Percentiles rank a stretch among this genome's conserved stretches.
Evolutionary conservation across 2,113 vertebrate species (phyloP).

Genomic region (Microcebus lehilahytsara): DNA sequence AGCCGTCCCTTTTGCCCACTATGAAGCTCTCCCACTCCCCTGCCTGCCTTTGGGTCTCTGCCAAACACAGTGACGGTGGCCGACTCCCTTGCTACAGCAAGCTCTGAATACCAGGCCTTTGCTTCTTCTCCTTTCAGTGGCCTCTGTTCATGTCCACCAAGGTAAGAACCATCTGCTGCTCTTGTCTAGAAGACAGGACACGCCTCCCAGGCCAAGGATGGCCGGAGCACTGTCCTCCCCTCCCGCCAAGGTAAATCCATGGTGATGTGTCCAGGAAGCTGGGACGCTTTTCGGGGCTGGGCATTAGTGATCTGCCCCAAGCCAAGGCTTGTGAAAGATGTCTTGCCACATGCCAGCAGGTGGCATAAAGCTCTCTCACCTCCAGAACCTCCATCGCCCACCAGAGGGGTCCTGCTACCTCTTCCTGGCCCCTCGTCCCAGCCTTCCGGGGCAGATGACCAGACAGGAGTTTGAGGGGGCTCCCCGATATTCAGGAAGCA

Average conservation of each 20-base stretch:
- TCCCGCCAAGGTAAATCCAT: neutral
- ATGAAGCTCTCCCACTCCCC: neutral
- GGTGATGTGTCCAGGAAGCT: neutral
- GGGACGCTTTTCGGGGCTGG: neutral
- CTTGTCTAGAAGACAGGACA: neutral
- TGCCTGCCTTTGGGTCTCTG: neutral
- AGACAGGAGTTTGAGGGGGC: neutral
- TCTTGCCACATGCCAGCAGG: neutral
- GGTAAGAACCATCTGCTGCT: neutral
- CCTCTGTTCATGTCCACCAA: neutral
- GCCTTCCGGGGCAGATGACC: neutral
- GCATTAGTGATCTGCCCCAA: neutral
- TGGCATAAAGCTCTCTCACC: neutral
- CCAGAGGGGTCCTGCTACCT: rapidly evolving
- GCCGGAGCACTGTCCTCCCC: neutral
- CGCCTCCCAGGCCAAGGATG: neutral
- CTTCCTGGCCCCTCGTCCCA: neutral
- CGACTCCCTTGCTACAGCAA: neutral
- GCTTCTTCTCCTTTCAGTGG: neutral
- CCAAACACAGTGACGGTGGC: neutral
- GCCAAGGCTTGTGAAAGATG: neutral
- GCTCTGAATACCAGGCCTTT: neutral
- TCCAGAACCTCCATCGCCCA: neutral
- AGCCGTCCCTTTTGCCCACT: neutral
- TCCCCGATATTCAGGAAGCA: neutral